Conservation (phyloP, 2,888 invertebrate genomes). For the Amphipoea oculea region DNA sequence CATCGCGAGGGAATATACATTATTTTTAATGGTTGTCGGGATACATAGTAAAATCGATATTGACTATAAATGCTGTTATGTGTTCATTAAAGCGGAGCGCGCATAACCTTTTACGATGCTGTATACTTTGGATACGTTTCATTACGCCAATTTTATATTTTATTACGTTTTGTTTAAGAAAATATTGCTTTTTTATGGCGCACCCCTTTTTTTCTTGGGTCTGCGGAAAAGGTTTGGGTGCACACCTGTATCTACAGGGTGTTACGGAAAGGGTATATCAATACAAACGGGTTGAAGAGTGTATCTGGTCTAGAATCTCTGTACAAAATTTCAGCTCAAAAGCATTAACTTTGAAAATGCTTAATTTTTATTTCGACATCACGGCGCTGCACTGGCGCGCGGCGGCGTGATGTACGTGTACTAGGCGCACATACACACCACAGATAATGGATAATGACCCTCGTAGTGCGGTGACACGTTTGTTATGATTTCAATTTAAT, state of each 20-base stretch:
- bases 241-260: constrained; percentile 18
- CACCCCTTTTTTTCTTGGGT: constrained; percentile 38
- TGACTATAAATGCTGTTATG: constrained; percentile 73
- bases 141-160: constrained; percentile 68
- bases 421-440: too few relatives aligned
- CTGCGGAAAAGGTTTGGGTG: constrained; percentile 9
- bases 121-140: constrained; percentile 63
- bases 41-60: constrained; percentile 74
- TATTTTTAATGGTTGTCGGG: constrained; percentile 62
- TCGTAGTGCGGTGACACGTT: too few relatives aligned
- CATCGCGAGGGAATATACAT: constrained; percentile 37
- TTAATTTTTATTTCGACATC: too few relatives aligned
- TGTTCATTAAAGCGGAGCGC: constrained; percentile 70
- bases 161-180: constrained; percentile 64
- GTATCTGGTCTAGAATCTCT: too few relatives aligned
- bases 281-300: too few relatives aligned
- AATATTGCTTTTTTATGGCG: constrained; percentile 60
- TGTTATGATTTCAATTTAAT: too few relatives aligned
- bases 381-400: too few relatives aligned
- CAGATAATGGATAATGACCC: too few relatives aligned
- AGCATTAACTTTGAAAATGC: too few relatives aligned
- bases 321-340: too few relatives aligned
- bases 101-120: constrained; percentile 62
- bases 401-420: too few relatives aligned
- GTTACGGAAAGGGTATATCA: too few relatives aligned